Conservation (phyloP, 2,113 vertebrate genomes). For the Vireo altiloquus region DNA sequence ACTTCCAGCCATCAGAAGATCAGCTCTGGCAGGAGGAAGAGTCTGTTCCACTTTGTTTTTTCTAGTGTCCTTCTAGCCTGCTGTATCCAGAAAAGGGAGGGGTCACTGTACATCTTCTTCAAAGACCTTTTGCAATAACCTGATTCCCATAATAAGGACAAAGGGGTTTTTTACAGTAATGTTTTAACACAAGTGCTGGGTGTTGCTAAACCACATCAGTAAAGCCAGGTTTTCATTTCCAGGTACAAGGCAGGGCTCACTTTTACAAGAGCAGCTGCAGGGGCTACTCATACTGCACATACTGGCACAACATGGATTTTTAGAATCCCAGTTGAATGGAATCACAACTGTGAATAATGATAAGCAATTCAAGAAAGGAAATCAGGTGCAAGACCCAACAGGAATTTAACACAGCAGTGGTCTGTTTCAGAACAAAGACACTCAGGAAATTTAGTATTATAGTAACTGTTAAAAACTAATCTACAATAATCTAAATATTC, state of each 20-base stretch:
- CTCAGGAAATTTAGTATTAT: background rate
- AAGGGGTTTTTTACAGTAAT: background rate
- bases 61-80: too few species aligned
- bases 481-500: background rate
- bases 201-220: background rate
- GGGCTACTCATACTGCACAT: background rate
- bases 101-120: background rate
- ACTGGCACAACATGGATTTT: background rate
- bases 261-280: background rate
- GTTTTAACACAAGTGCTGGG: too few species aligned
- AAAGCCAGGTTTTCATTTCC: background rate
- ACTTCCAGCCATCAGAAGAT: background rate
- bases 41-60: background rate
- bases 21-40: background rate
- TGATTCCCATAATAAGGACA: too few species aligned
- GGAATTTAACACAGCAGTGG: background rate
- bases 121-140: too few species aligned
- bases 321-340: background rate
- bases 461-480: background rate
- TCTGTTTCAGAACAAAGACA: background rate
- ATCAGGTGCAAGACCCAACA: background rate
- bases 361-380: background rate
- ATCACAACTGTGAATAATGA: background rate
- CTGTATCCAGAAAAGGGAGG: background rate
- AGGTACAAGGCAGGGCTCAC: background rate